phyloP scores from a whole-genome alignment of 2,113 vertebrate species.

The Entomyzon cyanotis region DNA sequence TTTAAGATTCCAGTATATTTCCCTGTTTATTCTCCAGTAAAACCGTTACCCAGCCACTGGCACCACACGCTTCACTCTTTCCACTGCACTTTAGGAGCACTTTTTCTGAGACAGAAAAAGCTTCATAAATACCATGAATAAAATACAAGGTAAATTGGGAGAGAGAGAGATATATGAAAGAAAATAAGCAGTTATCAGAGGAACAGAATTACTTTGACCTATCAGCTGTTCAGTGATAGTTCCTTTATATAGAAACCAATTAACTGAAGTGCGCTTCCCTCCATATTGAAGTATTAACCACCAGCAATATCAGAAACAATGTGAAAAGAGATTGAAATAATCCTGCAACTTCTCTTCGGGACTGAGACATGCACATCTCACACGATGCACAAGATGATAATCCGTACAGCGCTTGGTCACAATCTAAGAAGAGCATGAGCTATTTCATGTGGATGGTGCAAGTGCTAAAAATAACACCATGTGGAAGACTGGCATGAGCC shows the following conservation, averaged over 20 bases:
- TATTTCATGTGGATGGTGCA: background rate
- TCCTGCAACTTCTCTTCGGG: background rate
- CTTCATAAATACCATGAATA: background rate
- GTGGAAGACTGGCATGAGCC: background rate
- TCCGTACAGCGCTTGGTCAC: background rate
- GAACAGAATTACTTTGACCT: background rate
- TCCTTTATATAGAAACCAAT: background rate
- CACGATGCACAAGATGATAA: background rate
- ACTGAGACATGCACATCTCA: background rate
- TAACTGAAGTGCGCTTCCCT: background rate
- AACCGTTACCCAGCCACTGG: accelerated
- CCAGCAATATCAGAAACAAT: background rate
- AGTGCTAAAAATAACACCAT: background rate
- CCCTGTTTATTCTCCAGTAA: background rate
- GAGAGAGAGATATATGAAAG: background rate
- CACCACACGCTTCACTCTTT: background rate
- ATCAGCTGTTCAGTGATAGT: background rate
- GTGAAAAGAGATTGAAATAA: background rate
- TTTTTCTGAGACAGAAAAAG: background rate
- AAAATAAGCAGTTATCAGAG: background rate
- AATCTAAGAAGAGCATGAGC: background rate
- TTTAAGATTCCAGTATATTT: background rate
- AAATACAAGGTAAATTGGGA: background rate
- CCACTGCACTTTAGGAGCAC: background rate
- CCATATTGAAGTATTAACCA: background rate